Conservation (phyloP, 1,140 invertebrate genomes). For the Araneus ventricosus region DNA sequence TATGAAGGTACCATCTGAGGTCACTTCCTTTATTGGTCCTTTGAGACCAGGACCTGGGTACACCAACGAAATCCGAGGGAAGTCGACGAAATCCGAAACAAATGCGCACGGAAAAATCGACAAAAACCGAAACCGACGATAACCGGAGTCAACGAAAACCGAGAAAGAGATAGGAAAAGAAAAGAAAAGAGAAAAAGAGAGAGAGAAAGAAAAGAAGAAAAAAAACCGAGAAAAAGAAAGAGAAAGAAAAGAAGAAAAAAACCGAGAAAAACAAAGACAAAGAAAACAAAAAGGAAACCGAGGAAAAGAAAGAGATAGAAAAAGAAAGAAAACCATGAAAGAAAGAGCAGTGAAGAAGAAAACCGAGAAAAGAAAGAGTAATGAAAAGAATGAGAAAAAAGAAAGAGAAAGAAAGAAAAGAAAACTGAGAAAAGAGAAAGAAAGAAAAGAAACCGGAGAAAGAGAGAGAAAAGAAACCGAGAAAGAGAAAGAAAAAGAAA, state of each 20-base stretch:
- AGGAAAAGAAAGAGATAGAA: neutral
- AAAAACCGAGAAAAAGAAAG: no score
- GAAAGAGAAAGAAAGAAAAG: neutral
- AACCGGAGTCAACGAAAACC: neutral
- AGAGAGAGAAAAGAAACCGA: no score
- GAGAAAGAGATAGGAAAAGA: neutral
- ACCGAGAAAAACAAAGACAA: neutral
- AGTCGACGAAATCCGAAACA: neutral
- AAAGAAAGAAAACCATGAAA: neutral
- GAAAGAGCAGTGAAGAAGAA: neutral
- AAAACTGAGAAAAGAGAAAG: no score
- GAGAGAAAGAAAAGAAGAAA: no score
- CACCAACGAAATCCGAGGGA: neutral
- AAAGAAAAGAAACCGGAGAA: no score
- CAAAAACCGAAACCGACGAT: no score
- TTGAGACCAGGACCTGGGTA: no score
- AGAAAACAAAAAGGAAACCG: no score
- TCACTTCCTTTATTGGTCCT: no score
- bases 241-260: neutral
- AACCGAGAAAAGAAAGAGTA: neutral
- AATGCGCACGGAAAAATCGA: neutral
- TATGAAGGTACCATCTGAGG: no score
- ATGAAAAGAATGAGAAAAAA: neutral
- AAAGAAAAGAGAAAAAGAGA: neutral
- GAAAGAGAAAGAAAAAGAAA: no score